Conservation (phyloP, 2,888 invertebrate genomes). For the Habrosyne pyritoides region DNA sequence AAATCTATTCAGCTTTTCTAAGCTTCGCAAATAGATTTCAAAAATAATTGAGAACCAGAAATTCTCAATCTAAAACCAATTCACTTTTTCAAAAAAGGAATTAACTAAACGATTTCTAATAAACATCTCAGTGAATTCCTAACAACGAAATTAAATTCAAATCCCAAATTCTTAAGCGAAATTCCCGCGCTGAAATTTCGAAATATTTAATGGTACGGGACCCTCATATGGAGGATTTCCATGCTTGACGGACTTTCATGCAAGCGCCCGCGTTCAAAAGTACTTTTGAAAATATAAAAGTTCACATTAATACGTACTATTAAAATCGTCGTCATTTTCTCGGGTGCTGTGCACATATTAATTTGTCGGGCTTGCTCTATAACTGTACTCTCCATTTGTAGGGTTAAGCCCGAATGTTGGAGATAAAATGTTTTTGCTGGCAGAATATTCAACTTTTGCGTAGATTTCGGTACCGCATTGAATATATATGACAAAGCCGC, state of each 20-base stretch:
- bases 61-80: too few relatives aligned
- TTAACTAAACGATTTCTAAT: background rate
- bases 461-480: background rate
- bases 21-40: too few relatives aligned
- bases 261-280: constrained; percentile 23
- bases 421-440: background rate
- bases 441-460: background rate
- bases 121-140: background rate
- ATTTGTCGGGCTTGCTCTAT: background rate
- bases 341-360: constrained; percentile 16
- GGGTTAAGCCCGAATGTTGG: background rate
- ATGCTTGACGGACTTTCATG: constrained; percentile 37
- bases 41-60: too few relatives aligned
- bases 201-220: constrained; percentile 32
- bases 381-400: background rate
- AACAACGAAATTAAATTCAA: background rate
- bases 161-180: constrained; percentile 13
- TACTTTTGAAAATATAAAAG: constrained; percentile 41
- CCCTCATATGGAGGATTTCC: constrained; percentile 39
- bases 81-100: background rate
- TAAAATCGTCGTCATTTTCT: constrained; percentile 24
- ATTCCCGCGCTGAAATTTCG: constrained; percentile 25
- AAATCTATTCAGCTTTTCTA: background rate
- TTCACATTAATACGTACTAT: constrained; percentile 29
- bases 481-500: background rate